Evolutionary conservation across 2,797 vertebrate species (phyloP).

Genomic region (Cichlasoma orientale): DNA sequence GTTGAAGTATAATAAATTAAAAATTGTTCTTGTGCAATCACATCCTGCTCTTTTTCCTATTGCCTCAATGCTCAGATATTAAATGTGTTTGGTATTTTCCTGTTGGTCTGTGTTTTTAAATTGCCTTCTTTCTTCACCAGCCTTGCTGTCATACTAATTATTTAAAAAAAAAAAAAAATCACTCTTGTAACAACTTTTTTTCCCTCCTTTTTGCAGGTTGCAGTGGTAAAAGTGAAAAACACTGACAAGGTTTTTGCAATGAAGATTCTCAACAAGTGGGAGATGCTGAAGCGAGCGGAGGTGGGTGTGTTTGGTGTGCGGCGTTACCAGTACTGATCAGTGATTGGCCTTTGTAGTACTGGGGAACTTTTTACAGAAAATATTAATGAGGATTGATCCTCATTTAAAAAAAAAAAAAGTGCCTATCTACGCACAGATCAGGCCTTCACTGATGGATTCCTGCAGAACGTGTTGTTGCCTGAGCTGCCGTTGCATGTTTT

Average conservation of each 20-base stretch:
- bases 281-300: slow-evolving; percentile 99
- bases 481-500: slow-evolving; percentile 59
- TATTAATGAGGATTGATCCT: neutral
- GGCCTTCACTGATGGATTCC: neutral
- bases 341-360: neutral
- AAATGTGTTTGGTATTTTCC: neutral
- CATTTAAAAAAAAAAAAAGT: neutral
- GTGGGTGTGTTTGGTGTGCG: slow-evolving; percentile 72
- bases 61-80: neutral
- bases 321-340: neutral
- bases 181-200: neutral
- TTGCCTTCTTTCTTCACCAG: neutral
- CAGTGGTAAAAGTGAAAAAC: slow-evolving; percentile 97
- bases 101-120: neutral
- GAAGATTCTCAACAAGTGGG: slow-evolving; percentile 99
- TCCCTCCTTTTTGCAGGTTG: slow-evolving; percentile 82
- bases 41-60: neutral
- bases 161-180: neutral
- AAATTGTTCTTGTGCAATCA: neutral
- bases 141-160: neutral
- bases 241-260: slow-evolving; percentile 98
- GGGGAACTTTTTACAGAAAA: neutral
- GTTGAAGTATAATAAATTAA: neutral
- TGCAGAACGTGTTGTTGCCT: slow-evolving; percentile 26
- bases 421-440: neutral